Percentiles rank a stretch among this genome's conserved stretches.
These are phyloP conservation scores for Hermaeophaga mercurialis DNA, from an alignment of 2,888 invertebrate genomes.

Conservation along the genomic window DNA sequence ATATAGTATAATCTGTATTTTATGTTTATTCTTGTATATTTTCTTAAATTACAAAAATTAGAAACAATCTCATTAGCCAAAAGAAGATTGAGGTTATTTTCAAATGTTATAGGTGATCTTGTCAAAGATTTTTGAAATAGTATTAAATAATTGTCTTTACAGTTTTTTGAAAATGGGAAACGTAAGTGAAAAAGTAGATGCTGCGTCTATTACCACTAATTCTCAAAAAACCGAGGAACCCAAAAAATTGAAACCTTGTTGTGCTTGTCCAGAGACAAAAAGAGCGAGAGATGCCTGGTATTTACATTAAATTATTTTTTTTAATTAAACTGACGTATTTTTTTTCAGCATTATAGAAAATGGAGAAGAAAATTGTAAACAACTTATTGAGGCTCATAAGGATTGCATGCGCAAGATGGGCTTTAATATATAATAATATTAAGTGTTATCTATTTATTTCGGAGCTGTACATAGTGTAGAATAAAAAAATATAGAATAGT, in stretches of 20 bases:
- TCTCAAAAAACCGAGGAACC: constrained; percentile 52
- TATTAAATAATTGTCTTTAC: not conserved
- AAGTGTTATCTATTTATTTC: constrained; percentile 7
- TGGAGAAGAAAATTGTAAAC: constrained; percentile 89
- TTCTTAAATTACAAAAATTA: too few relatives aligned
- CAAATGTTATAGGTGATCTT: too few relatives aligned
- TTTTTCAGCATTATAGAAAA: constrained; percentile 83
- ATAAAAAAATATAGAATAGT: constrained; percentile 11
- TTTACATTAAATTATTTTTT: constrained; percentile 42
- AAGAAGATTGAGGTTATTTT: too few relatives aligned
- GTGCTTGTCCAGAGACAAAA: constrained; percentile 97
- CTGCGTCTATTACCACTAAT: constrained; percentile 48
- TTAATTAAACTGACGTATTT: constrained; percentile 10
- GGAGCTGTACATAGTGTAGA: constrained; percentile 9
- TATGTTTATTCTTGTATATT: too few relatives aligned
- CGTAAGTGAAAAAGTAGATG: constrained; percentile 60
- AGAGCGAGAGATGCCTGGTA: constrained; percentile 89
- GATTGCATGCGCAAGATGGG: constrained; percentile 95
- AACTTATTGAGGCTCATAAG: constrained; percentile 94
- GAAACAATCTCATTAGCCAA: too few relatives aligned
- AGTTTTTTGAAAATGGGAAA: constrained; percentile 61
- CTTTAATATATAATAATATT: constrained; percentile 77
- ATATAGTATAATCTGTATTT: too few relatives aligned
- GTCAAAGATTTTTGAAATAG: too few relatives aligned
- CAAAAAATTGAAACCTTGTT: constrained; percentile 90